Base-by-base conservation (phyloP, 1,140 invertebrate species). In the Cylas formicarius region DNA sequence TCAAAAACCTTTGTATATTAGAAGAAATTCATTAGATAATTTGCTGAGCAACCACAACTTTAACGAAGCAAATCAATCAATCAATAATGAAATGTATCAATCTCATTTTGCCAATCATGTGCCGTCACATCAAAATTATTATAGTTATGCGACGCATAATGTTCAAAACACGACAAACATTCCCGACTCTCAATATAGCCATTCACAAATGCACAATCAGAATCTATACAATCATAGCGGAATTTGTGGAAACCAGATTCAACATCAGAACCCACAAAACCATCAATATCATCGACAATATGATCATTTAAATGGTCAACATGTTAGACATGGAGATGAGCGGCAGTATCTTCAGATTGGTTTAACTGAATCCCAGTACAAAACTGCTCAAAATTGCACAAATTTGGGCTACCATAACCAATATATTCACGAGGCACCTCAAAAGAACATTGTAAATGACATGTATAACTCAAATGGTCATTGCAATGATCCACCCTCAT, bases 1-100 rank as follows among this genome's bases (percentile, higher is more conserved):
- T n/a, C 29, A 31, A 19, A 43, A 52, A 38, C 35, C 48, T 17
- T 8, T 51, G 11, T 53, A 54, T 27, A 40, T 49, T 16, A 44
- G 50, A 35, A 35, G 52, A 34, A 55, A 59, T 50, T 55, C 56
- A 5, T 10, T 52, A 13, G 56, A 61, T 31, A 55, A 55, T 44
- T 37, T 58, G 24, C 38, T 58, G 27, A 36, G 28, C 31, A 16
- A 41, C 11, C 4, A 16, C 23, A 24, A 8, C 20, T 13, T 2
- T 2, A 6, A 18, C 35, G 21, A 3, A 21, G 33, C 4, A 23
- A 39, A 8, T 13, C 16, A 11, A 16, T 35, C 9, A 20, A 35
- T 17, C n/a, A 35, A 17, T 19, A 11, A 8, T 7, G 33, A 35
- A 35, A 35, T 35, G 18, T 11, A 7, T n/a, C 9, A 14, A 14